Evolutionary conservation across 1,140 invertebrate genomes (phyloP), one percentile per base, ranked within the genome.

Genomic region (Bactericera cockerelli): DNA sequence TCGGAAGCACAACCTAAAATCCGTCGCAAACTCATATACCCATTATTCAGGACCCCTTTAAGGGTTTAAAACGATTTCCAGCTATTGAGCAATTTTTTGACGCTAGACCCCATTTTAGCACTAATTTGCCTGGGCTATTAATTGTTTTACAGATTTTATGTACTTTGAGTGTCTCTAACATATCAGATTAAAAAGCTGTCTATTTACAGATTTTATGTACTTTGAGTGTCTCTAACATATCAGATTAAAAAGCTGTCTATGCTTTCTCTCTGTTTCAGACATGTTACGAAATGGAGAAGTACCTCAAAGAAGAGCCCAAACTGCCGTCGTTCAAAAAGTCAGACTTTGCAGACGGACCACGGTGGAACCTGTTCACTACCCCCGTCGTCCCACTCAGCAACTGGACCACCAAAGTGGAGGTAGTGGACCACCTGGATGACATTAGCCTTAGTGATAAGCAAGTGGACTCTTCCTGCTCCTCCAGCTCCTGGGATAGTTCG

Each of bases 211-310:
- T n/a, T n/a, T n/a, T n/a, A n/a, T n/a, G n/a, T n/a, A n/a, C n/a
- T n/a, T n/a, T n/a, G n/a, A n/a, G n/a, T n/a, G n/a, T n/a, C n/a
- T n/a, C n/a, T n/a, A 31, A 31, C 28, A 6, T 10, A 49, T 49
- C 42, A 49, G 42, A 49, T 4, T 49, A 49, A 49, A 49, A 49
- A 49, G 42, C 42, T 49, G 42, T 49, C n/a, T n/a, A 38, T 54
- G n/a, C 42, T 58, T 63, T 54, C 38, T 55, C 57, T 62, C 16
- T 59, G 59, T 65, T 64, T 31, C 81, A 96, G 93, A 95, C 92
- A 71, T 94, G 92, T 73, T 91, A 96, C 76, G 93, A 97, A 75
- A 91, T 97, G 89, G 93, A 96, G 73, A 80, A 88, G 62, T 96
- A 93, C 76, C 80, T 97, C 67, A 92, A 92, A 68, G 91, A 94